Conservation (phyloP, 2,113 vertebrate species). For the Prunella fulvescens region DNA sequence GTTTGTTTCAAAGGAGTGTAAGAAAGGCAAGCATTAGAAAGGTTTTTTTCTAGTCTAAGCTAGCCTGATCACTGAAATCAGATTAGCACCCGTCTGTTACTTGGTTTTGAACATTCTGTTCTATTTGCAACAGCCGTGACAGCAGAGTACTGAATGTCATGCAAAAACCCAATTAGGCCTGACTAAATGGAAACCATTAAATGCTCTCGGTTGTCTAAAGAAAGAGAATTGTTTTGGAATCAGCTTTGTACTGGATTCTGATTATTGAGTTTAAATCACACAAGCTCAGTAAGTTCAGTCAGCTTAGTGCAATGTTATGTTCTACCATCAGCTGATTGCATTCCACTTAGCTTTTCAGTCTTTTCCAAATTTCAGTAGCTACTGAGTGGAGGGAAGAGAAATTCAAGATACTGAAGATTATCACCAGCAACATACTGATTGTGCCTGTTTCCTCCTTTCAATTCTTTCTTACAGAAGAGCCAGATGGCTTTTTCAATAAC, state of each 20-base stretch:
- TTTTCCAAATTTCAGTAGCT: constrained; percentile 24
- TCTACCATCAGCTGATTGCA: background rate
- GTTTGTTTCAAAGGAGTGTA: constrained; percentile 3
- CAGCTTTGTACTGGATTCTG: constrained; percentile 32
- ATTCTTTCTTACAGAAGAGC: background rate
- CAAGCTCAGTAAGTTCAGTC: background rate
- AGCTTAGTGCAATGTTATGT: constrained; percentile 1
- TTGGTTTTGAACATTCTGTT: constrained; percentile 66
- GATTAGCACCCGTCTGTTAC: constrained; percentile 48
- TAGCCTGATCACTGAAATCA: constrained; percentile 51
- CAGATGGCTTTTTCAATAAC: background rate
- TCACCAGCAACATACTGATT: background rate
- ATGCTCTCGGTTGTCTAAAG: constrained; percentile 12
- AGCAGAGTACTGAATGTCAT: constrained; percentile 9
- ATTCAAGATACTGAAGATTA: background rate
- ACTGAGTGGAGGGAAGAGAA: background rate
- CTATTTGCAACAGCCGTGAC: constrained; percentile 54
- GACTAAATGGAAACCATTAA: constrained; percentile 37
- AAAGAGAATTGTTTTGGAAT: constrained; percentile 22
- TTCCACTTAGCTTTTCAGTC: background rate
- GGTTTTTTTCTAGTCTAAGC: constrained; percentile 29
- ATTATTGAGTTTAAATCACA: constrained; percentile 9
- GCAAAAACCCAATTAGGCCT: constrained; percentile 53
- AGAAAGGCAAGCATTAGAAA: constrained; percentile 46
- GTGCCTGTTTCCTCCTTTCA: background rate